These are phyloP conservation scores for Habrosyne pyritoides DNA, from an alignment of 2,888 invertebrate species.

Conservation along the genomic window DNA sequence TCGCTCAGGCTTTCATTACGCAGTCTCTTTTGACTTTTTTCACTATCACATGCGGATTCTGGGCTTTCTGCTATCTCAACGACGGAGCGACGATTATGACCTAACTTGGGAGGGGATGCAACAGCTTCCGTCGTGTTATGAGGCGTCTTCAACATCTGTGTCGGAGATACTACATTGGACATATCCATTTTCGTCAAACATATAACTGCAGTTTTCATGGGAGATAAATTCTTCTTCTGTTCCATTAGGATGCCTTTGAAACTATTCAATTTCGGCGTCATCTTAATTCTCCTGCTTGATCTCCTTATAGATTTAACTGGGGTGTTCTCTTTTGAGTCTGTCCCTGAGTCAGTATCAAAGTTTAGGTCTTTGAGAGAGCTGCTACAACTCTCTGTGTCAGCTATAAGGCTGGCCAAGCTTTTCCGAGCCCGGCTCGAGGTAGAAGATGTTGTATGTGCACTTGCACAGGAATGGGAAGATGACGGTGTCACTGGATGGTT, in stretches of 20 bases:
- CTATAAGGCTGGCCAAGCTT: constrained; percentile 73
- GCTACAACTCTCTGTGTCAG: constrained; percentile 79
- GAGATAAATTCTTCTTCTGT: constrained; percentile 65
- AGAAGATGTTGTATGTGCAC: constrained; percentile 69
- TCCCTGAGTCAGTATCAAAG: constrained; percentile 74
- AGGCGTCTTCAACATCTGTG: constrained; percentile 73
- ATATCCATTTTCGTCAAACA: constrained; percentile 71
- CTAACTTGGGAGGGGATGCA: constrained; percentile 70
- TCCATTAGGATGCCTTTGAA: constrained; percentile 72
- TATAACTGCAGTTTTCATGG: constrained; percentile 58
- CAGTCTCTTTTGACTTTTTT: constrained; percentile 68
- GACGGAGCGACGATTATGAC: constrained; percentile 60
- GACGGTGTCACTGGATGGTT: constrained; percentile 74
- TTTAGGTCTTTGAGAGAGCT: constrained; percentile 78
- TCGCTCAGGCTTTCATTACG: constrained; percentile 65
- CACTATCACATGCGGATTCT: constrained; percentile 63
- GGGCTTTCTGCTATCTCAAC: constrained; percentile 72
- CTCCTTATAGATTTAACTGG: constrained; percentile 60
- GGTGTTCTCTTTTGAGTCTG: constrained; percentile 77
- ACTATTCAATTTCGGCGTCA: constrained; percentile 65
- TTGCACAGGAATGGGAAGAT: constrained; percentile 72
- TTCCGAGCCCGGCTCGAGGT: constrained; percentile 74
- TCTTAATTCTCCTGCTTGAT: constrained; percentile 53
- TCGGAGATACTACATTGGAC: constrained; percentile 60
- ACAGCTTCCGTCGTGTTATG: constrained; percentile 60